These are phyloP conservation scores for Moxostoma hubbsi DNA, from an alignment of 2,797 vertebrate species.

Conservation along the genomic window DNA sequence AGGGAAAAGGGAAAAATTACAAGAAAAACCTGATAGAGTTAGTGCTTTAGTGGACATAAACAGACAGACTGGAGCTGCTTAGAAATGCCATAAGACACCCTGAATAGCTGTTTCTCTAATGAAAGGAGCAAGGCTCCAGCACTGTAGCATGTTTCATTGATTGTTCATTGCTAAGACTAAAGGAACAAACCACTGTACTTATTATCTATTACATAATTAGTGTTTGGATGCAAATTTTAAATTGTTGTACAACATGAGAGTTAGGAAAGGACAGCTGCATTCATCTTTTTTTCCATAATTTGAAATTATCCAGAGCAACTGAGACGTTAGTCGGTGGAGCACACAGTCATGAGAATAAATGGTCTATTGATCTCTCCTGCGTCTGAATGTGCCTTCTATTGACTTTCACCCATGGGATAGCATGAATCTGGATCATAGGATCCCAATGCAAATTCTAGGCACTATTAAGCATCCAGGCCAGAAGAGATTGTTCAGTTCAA, in stretches of 20 bases:
- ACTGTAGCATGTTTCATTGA: slow-evolving; percentile 32
- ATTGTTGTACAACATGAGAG: slow-evolving; percentile 38
- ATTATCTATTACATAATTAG: slow-evolving; percentile 37
- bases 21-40: neutral
- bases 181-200: slow-evolving; percentile 19
- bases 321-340: slow-evolving; percentile 49
- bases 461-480: slow-evolving; percentile 48
- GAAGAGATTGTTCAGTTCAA: slow-evolving; percentile 37
- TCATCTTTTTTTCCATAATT: slow-evolving; percentile 51
- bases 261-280: slow-evolving; percentile 45
- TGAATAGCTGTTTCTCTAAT: neutral
- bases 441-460: slow-evolving; percentile 60
- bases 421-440: slow-evolving; percentile 62
- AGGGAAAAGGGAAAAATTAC: neutral
- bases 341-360: slow-evolving; percentile 60
- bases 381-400: slow-evolving; percentile 60
- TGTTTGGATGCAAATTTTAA: slow-evolving; percentile 52
- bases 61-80: neutral
- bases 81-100: neutral
- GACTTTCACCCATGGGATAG: slow-evolving; percentile 53
- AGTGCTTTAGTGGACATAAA: neutral
- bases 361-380: slow-evolving; percentile 62
- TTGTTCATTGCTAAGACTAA: slow-evolving; percentile 14
- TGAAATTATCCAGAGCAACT: slow-evolving; percentile 52
- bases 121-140: neutral